Base-by-base conservation (phyloP, 2,888 invertebrate genomes). In the Chymomyza procnemis region DNA sequence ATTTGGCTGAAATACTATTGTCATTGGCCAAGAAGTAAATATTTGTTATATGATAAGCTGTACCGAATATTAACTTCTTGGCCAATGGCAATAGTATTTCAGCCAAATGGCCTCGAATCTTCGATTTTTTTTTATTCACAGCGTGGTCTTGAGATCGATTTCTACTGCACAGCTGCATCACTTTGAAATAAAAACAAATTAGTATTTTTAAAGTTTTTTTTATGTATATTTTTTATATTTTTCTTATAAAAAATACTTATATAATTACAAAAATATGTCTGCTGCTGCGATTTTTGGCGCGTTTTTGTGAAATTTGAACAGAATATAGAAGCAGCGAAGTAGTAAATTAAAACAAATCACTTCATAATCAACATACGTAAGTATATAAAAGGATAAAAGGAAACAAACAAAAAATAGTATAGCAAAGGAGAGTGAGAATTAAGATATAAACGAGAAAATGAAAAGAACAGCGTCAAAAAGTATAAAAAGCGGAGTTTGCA, bases 231-330 rank as follows among this genome's bases (percentile, higher is more conserved):
- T 87, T 87, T 82, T 82, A 76, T 87, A 82, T 86, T 76, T 87
- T 84, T 87, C 88, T 87, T 88, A 88, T 87, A 88, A 88, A 87
- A 88, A 88, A 89, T 87, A 86, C 89, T 88, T 88, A 88, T 81
- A 80, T 84, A 84, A 87, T 87, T 86, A 86, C 78, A 85, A 84
- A 87, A 82, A 85, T 71, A 73, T 80, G 71, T 77, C 67, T 74
- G 85, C 83, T 87, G 88, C 87, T 85, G 81, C 83, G 76, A 75
- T 81, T 76, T 81, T 84, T 87, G 80, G 84, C 81, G 84, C 81
- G 79, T 66, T 78, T 79, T 78, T 79, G 76, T 75, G 74, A 80
- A 76, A 76, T 71, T 71, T 72, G 67, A 72, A 76, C 68, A 74
- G 75, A 70, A 75, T 72, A 75, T 77, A 77, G 76, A 69, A 72